phyloP scores from a whole-genome alignment of 2,113 vertebrate genomes.

The Pionites leucogaster region DNA sequence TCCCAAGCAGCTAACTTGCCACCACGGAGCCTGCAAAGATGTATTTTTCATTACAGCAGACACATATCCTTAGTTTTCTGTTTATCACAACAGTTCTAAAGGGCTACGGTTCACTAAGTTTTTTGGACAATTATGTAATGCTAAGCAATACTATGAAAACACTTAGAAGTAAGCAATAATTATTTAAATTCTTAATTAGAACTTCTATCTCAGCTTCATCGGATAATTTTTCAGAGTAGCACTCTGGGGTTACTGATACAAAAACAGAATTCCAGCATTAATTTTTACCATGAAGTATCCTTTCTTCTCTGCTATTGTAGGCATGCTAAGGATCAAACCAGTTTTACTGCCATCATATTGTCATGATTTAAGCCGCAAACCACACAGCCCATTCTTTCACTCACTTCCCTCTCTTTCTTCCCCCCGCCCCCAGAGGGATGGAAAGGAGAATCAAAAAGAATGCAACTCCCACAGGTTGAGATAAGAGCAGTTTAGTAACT shows the following conservation, averaged over 20 bases:
- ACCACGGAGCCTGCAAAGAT: not conserved
- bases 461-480: too few relatives aligned
- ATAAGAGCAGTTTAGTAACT: too few relatives aligned
- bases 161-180: not conserved
- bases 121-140: not conserved
- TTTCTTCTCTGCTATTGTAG: not conserved
- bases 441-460: too few relatives aligned
- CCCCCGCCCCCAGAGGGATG: too few relatives aligned
- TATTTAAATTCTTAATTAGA: not conserved
- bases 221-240: not conserved
- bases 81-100: not conserved
- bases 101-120: not conserved
- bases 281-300: not conserved
- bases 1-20: not conserved
- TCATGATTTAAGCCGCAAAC: too few relatives aligned
- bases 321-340: not conserved
- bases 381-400: too few relatives aligned
- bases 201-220: not conserved
- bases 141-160: not conserved
- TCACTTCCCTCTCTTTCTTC: too few relatives aligned
- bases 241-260: not conserved
- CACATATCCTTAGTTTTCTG: not conserved
- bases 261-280: not conserved
- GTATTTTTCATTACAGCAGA: not conserved
- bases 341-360: not conserved